Evolutionary conservation across 2,797 vertebrate genomes (phyloP).

Genomic region (Pelodytes ibericus): DNA sequence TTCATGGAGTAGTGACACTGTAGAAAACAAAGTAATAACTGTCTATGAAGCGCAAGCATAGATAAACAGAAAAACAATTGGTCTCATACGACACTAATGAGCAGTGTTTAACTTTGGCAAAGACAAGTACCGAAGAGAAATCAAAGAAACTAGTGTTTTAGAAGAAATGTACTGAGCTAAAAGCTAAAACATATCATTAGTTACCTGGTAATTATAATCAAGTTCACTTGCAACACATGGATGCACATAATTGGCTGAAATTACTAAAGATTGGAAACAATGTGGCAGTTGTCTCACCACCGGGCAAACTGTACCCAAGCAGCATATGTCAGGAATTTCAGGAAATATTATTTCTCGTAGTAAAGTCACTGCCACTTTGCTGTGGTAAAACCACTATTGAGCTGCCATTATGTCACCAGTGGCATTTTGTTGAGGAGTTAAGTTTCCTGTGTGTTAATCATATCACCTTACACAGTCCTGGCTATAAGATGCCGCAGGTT

Average conservation of each 20-base stretch:
- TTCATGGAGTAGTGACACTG: slow-evolving; percentile 85
- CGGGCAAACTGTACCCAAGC: not conserved
- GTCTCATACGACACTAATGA: not conserved
- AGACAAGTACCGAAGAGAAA: not conserved
- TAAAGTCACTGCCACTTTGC: too few relatives aligned
- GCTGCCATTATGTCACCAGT: too few relatives aligned
- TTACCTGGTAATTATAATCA: slow-evolving; percentile 6
- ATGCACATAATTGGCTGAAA: not conserved
- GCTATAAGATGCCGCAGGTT: too few relatives aligned
- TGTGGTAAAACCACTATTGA: too few relatives aligned
- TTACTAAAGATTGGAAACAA: not conserved
- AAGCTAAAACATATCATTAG: not conserved
- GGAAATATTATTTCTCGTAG: too few relatives aligned
- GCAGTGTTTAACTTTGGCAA: slow-evolving; percentile 5
- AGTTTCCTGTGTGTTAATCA: too few relatives aligned
- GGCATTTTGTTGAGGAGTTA: too few relatives aligned
- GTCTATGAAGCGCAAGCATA: slow-evolving; percentile 30
- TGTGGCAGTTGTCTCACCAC: not conserved
- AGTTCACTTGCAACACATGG: not conserved
- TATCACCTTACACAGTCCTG: too few relatives aligned
- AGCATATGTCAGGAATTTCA: too few relatives aligned
- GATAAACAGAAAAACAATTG: slow-evolving; percentile 21
- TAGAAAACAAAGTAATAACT: slow-evolving; percentile 49
- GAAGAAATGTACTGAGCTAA: not conserved
- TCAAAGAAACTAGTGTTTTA: not conserved